Evolutionary conservation across 2,888 invertebrate genomes (phyloP).

Genomic region (Agrilus mali): DNA sequence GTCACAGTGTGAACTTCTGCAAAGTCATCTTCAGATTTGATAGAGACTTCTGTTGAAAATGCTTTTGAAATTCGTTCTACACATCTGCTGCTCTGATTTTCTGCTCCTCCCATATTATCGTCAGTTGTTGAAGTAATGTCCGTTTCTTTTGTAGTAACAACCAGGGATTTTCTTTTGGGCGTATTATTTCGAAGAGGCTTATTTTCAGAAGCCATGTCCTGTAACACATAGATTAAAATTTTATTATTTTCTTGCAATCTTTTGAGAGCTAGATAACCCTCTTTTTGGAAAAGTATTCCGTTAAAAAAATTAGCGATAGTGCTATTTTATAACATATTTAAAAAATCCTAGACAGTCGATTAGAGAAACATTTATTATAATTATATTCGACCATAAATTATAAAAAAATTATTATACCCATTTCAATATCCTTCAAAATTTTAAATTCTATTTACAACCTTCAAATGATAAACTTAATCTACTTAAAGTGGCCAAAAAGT

Average conservation of each 20-base stretch:
- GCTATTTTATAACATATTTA: too few relatives aligned
- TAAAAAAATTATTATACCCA: too few relatives aligned
- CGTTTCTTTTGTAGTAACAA: constrained; percentile 1
- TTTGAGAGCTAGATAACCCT: neutral
- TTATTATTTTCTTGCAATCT: neutral
- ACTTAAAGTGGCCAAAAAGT: too few relatives aligned
- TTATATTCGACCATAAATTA: neutral
- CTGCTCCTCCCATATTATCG: constrained; percentile 8
- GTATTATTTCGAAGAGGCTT: constrained; percentile 4
- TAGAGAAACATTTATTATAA: too few relatives aligned
- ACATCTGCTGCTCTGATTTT: neutral
- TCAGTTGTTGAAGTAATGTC: neutral
- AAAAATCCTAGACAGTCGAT: too few relatives aligned
- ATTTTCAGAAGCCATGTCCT: constrained; percentile 12
- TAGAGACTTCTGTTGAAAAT: neutral
- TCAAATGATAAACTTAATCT: too few relatives aligned
- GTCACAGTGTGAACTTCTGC: constrained; percentile 4
- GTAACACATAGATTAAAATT: constrained; percentile 4
- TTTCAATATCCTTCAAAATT: too few relatives aligned
- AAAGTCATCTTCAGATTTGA: neutral
- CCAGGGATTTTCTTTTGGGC: neutral
- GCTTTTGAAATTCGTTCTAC: neutral
- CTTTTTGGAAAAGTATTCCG: neutral
- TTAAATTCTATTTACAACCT: too few relatives aligned
- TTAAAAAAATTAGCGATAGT: neutral